Evolutionary conservation across 2,797 vertebrate species (phyloP).

Genomic region (Anableps anableps): DNA sequence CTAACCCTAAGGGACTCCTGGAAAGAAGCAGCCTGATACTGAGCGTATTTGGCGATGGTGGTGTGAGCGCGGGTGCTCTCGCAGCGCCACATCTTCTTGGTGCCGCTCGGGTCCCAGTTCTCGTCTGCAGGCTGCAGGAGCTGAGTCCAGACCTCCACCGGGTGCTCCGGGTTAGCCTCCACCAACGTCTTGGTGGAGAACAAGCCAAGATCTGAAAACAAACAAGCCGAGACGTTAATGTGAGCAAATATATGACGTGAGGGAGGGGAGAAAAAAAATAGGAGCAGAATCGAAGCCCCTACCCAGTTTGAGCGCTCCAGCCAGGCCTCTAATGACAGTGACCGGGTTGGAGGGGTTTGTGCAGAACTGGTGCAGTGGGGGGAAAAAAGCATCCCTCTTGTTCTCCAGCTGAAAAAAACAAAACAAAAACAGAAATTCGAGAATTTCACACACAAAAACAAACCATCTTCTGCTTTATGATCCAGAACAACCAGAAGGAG

Average conservation of each 20-base stretch:
- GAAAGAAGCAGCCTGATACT: slow-evolving; percentile 98
- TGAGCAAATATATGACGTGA: background rate
- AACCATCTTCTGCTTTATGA: background rate
- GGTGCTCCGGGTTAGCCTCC: slow-evolving; percentile 97
- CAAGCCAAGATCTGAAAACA: slow-evolving; percentile 91
- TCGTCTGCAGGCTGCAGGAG: slow-evolving; percentile 96
- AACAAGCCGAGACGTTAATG: background rate
- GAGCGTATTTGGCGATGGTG: slow-evolving; percentile 98
- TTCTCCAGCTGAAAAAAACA: slow-evolving; percentile 91
- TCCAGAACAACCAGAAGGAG: too few relatives aligned
- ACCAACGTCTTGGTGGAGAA: slow-evolving; percentile 99
- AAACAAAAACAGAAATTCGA: background rate
- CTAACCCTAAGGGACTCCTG: slow-evolving; percentile 96
- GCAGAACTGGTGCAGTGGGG: slow-evolving; percentile 99
- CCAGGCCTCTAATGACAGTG: slow-evolving; percentile 98
- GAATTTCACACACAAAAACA: background rate
- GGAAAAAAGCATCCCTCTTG: slow-evolving; percentile 98
- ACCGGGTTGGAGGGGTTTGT: slow-evolving; percentile 98
- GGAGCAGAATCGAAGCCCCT: slow-evolving; percentile 9
- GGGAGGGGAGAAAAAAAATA: too few relatives aligned
- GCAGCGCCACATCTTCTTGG: slow-evolving; percentile 96
- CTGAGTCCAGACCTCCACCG: slow-evolving; percentile 98
- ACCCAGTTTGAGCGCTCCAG: slow-evolving; percentile 96
- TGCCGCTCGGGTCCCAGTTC: slow-evolving; percentile 96
- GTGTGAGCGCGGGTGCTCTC: slow-evolving; percentile 95